These are phyloP conservation scores for Ceyx cyanopectus DNA, from an alignment of 2,113 vertebrate species.

Conservation along the genomic window DNA sequence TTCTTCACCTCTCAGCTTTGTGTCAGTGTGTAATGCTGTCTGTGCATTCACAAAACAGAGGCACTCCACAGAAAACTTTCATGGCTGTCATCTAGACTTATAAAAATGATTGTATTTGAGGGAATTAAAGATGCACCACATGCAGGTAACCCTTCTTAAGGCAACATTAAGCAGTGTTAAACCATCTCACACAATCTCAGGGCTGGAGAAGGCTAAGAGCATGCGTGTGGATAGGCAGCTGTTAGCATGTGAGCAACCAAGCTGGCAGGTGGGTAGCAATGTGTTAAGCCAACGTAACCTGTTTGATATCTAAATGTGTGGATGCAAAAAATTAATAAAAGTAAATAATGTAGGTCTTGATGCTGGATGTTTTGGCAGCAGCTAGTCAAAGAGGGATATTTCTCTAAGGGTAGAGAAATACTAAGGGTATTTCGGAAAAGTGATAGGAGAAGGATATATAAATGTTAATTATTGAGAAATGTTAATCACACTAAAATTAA, in stretches of 20 bases:
- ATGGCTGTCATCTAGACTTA: not conserved
- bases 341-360: accelerated
- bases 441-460: not conserved
- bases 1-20: not conserved
- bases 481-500: not conserved
- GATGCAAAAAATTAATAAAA: not conserved
- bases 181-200: not conserved
- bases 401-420: too few species aligned
- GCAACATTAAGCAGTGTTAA: not conserved
- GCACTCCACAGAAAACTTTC: not conserved
- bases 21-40: not conserved
- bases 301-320: not conserved
- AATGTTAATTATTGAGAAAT: not conserved
- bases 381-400: not conserved
- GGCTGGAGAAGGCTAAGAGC: not conserved
- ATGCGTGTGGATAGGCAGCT: not conserved
- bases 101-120: not conserved
- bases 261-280: not conserved
- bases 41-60: not conserved
- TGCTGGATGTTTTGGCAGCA: not conserved
- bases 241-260: not conserved
- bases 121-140: not conserved
- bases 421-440: not conserved
- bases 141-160: not conserved
- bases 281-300: not conserved